These are phyloP conservation scores for Theocolax elegans DNA, from an alignment of 1,140 invertebrate genomes.

Conservation along the genomic window DNA sequence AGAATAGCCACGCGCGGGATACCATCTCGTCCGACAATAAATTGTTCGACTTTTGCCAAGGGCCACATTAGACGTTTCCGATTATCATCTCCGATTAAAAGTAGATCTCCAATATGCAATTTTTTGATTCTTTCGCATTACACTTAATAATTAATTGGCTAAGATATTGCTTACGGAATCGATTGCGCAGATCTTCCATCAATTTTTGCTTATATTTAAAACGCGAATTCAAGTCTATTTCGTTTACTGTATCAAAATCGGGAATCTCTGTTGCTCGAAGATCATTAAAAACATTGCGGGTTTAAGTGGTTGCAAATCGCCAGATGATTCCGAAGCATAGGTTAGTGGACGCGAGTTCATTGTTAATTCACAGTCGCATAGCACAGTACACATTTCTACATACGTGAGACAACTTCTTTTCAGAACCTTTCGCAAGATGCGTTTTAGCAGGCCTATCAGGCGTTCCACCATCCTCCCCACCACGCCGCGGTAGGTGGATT, in stretches of 20 bases:
- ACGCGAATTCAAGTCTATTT: slow-evolving; percentile 9
- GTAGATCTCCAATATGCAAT: background rate
- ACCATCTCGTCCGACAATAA: background rate
- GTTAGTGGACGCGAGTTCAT: slow-evolving; percentile 57
- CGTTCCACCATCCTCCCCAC: slow-evolving; percentile 48
- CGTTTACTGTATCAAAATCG: slow-evolving; percentile 39
- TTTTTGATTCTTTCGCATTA: background rate
- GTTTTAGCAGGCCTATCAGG: slow-evolving; percentile 51
- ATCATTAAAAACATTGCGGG: slow-evolving; percentile 48
- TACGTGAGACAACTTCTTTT: slow-evolving; percentile 38
- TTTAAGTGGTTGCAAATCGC: slow-evolving; percentile 41
- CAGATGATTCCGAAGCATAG: slow-evolving; percentile 51
- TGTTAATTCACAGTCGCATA: slow-evolving; percentile 50
- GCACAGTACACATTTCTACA: slow-evolving; percentile 37
- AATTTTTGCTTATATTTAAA: slow-evolving; percentile 34
- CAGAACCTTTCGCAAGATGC: slow-evolving; percentile 46
- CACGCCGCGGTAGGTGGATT: slow-evolving; percentile 55
- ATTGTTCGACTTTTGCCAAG: background rate
- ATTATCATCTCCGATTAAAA: slow-evolving; percentile 10
- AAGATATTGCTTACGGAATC: slow-evolving; percentile 45
- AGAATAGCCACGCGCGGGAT: background rate
- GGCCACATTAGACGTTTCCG: slow-evolving; percentile 18
- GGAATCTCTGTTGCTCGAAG: slow-evolving; percentile 35
- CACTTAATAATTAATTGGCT: background rate
- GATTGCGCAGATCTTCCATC: slow-evolving; percentile 31